phyloP scores from a whole-genome alignment of 2,113 vertebrate species.

The Coracopsis vasa region DNA sequence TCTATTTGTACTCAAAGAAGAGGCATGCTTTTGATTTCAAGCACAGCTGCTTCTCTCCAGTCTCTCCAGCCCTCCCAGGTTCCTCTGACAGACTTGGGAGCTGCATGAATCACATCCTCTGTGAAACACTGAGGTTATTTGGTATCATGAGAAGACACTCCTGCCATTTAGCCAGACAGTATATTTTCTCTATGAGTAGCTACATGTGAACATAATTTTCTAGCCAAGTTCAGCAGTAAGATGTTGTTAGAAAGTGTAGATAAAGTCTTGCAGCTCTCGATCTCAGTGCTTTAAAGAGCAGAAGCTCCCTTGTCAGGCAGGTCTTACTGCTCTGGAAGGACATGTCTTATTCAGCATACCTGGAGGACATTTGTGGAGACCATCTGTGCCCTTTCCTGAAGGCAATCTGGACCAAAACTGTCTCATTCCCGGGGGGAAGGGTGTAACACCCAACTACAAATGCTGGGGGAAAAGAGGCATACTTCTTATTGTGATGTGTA shows the following conservation, averaged over 20 bases:
- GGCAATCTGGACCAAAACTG: background rate
- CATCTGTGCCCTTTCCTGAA: background rate
- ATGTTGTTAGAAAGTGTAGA: background rate
- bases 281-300: background rate
- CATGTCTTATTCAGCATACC: background rate
- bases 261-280: background rate
- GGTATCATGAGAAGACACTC: background rate
- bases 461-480: fast-evolving
- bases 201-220: background rate
- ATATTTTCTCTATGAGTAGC: background rate
- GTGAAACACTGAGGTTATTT: fast-evolving
- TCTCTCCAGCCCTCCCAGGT: background rate
- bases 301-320: background rate
- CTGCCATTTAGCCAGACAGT: background rate
- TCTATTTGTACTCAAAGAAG: background rate
- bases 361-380: background rate
- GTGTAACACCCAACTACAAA: background rate
- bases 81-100: background rate
- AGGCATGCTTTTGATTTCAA: background rate
- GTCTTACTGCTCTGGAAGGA: background rate
- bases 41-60: background rate
- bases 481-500: fast-evolving
- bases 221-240: background rate
- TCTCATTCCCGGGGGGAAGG: background rate
- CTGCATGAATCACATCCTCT: background rate